A percentile compares a stretch with the other conserved stretches of the same genome.
These are phyloP conservation scores for Caenorhabditis doughertyi DNA, from an alignment of 2,888 invertebrate species.

Conservation along the genomic window DNA sequence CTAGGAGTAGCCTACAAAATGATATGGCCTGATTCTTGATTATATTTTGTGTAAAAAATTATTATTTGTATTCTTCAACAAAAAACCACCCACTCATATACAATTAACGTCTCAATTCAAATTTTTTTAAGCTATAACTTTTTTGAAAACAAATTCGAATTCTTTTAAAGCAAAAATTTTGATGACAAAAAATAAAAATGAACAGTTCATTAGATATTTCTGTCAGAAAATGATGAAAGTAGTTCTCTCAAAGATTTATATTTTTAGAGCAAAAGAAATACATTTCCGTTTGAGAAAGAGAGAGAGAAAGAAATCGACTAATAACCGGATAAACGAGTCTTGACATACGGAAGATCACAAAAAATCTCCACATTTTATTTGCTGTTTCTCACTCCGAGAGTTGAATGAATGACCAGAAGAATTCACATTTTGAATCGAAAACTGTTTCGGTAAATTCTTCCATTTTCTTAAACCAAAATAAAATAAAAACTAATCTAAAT, in stretches of 20 bases:
- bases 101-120: conserved; percentile 13
- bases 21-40: background rate
- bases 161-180: background rate
- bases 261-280: conserved; percentile 29
- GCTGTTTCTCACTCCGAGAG: background rate
- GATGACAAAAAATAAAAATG: background rate
- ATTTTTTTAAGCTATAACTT: background rate
- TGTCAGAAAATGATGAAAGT: background rate
- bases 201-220: conserved; percentile 31
- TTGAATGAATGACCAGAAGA: no score
- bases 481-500: conserved; percentile 1
- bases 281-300: conserved; percentile 2
- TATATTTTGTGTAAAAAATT: background rate
- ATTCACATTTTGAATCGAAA: no score
- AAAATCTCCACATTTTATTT: conserved; percentile 20
- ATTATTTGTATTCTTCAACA: background rate
- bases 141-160: background rate
- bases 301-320: conserved; percentile 20
- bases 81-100: conserved; percentile 15
- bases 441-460: no score
- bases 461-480: no score
- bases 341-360: conserved; percentile 30
- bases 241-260: conserved; percentile 5
- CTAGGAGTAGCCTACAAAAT: no score
- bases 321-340: conserved; percentile 41